phyloP scores from a whole-genome alignment of 2,888 invertebrate genomes.

The Eupithecia subumbrata region DNA sequence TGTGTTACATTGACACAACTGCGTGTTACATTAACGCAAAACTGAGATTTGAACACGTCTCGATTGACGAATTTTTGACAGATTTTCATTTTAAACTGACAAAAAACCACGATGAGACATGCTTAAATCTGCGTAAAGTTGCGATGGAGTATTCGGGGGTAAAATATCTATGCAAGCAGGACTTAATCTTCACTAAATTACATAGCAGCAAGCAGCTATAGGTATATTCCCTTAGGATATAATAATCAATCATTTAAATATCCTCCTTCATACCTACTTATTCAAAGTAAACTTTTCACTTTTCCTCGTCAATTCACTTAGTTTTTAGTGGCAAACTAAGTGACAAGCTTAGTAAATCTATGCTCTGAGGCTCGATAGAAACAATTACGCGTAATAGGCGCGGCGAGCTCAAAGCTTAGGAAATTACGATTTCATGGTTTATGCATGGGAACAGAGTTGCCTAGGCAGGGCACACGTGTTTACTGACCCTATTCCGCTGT shows the following conservation, averaged over 20 bases:
- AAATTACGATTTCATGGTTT: constrained; percentile 51
- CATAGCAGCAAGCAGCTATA: too few relatives aligned
- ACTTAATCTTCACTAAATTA: too few relatives aligned
- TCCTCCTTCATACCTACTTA: background rate
- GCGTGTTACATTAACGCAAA: too few relatives aligned
- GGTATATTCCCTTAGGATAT: too few relatives aligned
- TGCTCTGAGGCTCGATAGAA: constrained; percentile 15
- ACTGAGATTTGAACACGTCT: too few relatives aligned
- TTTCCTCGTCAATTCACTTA: background rate
- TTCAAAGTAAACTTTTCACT: background rate
- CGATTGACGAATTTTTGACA: too few relatives aligned
- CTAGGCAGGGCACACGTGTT: constrained; percentile 28
- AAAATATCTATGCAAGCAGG: too few relatives aligned
- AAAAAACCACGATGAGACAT: too few relatives aligned
- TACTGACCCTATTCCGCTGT: constrained; percentile 23
- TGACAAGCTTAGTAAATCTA: background rate
- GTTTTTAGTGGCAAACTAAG: background rate
- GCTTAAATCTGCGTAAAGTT: too few relatives aligned
- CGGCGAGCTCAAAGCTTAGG: constrained; percentile 51
- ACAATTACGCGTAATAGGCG: constrained; percentile 43
- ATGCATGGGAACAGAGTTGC: constrained; percentile 42
- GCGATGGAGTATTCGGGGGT: background rate
- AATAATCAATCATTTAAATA: background rate
- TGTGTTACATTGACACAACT: too few relatives aligned
- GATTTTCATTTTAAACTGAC: too few relatives aligned